Evolutionary conservation across 2,113 vertebrate genomes (phyloP), one percentile per base, ranked within the genome.

Genomic region (Rhinopomastus cyanomelas): DNA sequence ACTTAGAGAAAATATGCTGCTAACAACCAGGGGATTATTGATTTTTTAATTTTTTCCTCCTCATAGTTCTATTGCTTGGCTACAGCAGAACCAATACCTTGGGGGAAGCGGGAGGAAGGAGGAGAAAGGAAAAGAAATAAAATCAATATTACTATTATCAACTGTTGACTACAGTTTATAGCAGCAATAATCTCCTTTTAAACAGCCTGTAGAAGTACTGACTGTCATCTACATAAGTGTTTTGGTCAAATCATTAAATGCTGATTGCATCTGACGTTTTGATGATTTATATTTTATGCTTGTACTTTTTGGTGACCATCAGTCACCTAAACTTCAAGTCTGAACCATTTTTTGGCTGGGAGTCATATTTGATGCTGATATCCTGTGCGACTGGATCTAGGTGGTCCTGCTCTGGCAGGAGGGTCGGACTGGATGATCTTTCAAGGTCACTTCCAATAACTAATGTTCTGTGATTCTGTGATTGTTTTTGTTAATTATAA

Each of bases 121-220:
- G n/a, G 25, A 34, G 9, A 25, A 22, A 23, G 39, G n/a, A n/a
- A n/a, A n/a, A n/a, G n/a, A n/a, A n/a, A n/a, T n/a, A 42, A 12
- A 42, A 95, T 96, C 96, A 90, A 96, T 97, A 89, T 76, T 77
- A 66, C 84, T 90, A 94, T 96, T 96, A 96, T 88, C 90, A 94
- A 52, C 69, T 86, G 67, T 89, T 95, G 85, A 93, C 84, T 92
- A 76, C 87, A 92, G 90, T 95, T 96, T 93, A 85, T 65, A 92
- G 87, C 88, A 92, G 88, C 94, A 90, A 93, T 85, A 89, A 90
- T 65, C 56, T 82, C 91, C 69, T 93, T 74, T 91, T 88, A 88
- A 93, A 86, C 11, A 61, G 66, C 66, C 87, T 93, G 76, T 77
- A 57, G 56, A 67, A 82, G 86, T 65, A 69, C 30, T 64, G 87